These are phyloP conservation scores for Dasypus novemcinctus DNA, from an alignment of 2,113 vertebrate genomes.

Conservation along the genomic window DNA sequence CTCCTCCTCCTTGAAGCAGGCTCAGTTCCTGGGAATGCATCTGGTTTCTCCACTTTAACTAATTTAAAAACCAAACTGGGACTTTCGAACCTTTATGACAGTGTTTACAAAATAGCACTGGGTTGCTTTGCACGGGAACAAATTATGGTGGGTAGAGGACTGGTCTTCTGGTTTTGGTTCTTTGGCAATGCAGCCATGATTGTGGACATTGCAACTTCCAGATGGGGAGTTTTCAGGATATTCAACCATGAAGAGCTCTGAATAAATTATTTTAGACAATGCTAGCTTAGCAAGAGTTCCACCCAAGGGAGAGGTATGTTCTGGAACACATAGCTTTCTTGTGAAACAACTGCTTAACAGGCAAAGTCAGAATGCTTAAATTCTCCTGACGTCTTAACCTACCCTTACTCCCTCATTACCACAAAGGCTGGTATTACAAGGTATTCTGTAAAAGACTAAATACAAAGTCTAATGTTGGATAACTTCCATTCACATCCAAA, in stretches of 20 bases:
- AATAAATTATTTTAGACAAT: constrained; percentile 14
- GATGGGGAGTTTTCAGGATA: not conserved
- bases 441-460: constrained; percentile 21
- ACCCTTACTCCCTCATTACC: not conserved
- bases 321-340: not conserved
- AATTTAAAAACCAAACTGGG: not conserved
- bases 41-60: not conserved
- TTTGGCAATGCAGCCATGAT: not conserved
- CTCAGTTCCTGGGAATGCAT: constrained; percentile 22
- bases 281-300: not conserved
- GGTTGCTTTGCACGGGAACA: not conserved
- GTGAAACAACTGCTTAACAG: not conserved
- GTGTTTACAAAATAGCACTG: not conserved
- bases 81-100: not conserved
- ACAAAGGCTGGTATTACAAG: not conserved
- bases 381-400: constrained; percentile 2
- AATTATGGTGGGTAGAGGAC: not conserved
- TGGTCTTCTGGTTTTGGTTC: not conserved
- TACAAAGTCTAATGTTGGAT: not conserved
- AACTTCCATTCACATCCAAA: constrained; percentile 10
- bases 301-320: not conserved
- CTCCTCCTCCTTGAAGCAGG: constrained; percentile 9
- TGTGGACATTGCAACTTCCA: not conserved
- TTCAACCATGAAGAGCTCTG: constrained; percentile 10
- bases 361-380: not conserved